Percentiles rank a stretch among this genome's conserved stretches.
These are phyloP conservation scores for Brachionus rubens DNA, from an alignment of 1,140 invertebrate genomes.

Conservation along the genomic window DNA sequence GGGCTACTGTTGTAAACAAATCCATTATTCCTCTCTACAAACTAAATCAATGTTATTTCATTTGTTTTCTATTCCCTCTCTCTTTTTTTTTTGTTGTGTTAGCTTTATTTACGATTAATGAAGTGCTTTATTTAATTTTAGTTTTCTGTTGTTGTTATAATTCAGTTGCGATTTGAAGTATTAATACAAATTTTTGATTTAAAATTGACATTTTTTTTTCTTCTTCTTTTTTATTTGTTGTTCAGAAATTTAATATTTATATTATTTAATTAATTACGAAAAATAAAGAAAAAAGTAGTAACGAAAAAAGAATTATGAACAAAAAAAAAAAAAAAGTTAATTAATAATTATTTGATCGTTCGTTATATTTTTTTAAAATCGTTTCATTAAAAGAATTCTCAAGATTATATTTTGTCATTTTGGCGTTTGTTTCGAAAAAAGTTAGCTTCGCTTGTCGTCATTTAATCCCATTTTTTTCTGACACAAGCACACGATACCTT, in stretches of 20 bases:
- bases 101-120: neutral
- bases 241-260: neutral
- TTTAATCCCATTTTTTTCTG: slow-evolving; percentile 17
- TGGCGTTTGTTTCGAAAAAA: too few relatives aligned
- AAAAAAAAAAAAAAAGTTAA: slow-evolving; percentile 18
- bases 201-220: slow-evolving; percentile 27
- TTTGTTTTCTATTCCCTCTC: neutral
- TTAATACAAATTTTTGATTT: slow-evolving; percentile 18
- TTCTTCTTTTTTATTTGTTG: neutral
- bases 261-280: slow-evolving; percentile 5
- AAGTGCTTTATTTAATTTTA: too few relatives aligned
- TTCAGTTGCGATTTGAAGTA: slow-evolving; percentile 2
- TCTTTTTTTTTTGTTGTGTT: neutral
- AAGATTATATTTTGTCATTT: slow-evolving; percentile 27
- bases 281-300: neutral
- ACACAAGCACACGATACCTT: neutral
- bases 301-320: slow-evolving; percentile 9
- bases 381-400: too few relatives aligned
- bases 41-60: too few relatives aligned
- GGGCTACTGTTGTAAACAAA: slow-evolving; percentile 43
- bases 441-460: neutral
- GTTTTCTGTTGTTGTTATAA: neutral
- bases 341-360: slow-evolving; percentile 43
- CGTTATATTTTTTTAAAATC: neutral
- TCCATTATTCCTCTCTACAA: slow-evolving; percentile 4